Evolutionary conservation across 2,888 invertebrate species (phyloP).

Genomic region (Sarcophaga variegata): DNA sequence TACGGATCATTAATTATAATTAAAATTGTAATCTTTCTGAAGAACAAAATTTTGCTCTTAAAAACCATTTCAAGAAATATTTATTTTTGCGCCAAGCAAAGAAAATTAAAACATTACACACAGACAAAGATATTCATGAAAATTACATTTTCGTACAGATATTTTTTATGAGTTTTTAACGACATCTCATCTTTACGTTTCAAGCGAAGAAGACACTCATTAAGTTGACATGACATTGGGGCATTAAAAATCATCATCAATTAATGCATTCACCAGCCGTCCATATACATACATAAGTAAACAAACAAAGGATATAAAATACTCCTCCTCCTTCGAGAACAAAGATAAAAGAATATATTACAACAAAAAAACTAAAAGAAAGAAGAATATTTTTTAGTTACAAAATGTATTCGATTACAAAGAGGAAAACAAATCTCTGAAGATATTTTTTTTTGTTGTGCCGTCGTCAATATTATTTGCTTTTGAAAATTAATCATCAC

Average conservation of each 20-base stretch:
- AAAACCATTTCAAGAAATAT: background rate
- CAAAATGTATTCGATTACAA: background rate
- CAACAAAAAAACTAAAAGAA: background rate
- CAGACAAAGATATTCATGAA: constrained; percentile 1
- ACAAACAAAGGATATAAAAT: too few species aligned
- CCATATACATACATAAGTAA: background rate
- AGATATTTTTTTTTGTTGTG: background rate
- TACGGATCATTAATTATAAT: constrained; percentile 40
- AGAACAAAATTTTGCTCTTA: background rate
- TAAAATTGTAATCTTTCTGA: background rate
- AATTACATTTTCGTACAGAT: constrained; percentile 29
- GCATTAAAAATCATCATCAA: constrained; percentile 39
- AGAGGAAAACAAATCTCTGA: background rate
- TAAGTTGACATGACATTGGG: constrained; percentile 59
- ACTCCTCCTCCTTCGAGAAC: too few species aligned
- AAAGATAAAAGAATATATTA: background rate
- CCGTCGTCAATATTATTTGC: background rate
- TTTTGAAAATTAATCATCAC: background rate
- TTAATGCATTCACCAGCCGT: background rate
- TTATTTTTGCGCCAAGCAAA: background rate
- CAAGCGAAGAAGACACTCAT: background rate
- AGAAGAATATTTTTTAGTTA: background rate
- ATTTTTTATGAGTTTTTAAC: constrained; percentile 58
- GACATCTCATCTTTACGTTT: constrained; percentile 33
- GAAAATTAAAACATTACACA: constrained; percentile 27